These are phyloP conservation scores for Caenorhabditis becei DNA, from an alignment of 2,888 invertebrate genomes.

Conservation along the genomic window DNA sequence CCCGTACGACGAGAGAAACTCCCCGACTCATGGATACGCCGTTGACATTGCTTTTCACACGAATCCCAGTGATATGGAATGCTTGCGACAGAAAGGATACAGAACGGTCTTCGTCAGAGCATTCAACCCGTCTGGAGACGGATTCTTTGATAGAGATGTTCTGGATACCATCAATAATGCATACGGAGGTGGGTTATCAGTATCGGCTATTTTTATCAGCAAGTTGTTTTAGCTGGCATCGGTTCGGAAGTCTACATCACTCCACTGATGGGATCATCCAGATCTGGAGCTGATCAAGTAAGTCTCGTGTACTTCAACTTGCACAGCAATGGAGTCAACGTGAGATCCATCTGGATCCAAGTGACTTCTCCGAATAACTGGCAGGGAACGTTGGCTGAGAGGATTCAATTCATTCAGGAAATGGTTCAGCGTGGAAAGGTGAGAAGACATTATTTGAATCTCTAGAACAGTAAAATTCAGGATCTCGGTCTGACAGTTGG, in stretches of 20 bases:
- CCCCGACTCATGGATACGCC: slow-evolving; percentile 51
- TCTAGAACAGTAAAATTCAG: no score
- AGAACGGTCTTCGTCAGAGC: slow-evolving; percentile 58
- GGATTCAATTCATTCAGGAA: slow-evolving; percentile 38
- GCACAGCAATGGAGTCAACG: slow-evolving; percentile 56
- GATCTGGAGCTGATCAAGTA: slow-evolving; percentile 61
- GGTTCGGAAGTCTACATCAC: slow-evolving; percentile 68
- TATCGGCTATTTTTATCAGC: no score
- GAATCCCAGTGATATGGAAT: slow-evolving; percentile 46
- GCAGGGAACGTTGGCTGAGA: slow-evolving; percentile 10
- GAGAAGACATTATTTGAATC: slow-evolving; percentile 15
- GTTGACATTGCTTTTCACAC: slow-evolving; percentile 53
- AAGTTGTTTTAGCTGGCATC: slow-evolving; percentile 67
- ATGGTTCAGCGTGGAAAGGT: slow-evolving; percentile 47
- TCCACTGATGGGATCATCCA: slow-evolving; percentile 54
- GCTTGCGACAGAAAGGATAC: slow-evolving; percentile 51
- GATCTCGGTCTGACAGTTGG: slow-evolving; percentile 58
- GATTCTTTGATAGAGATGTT: slow-evolving; percentile 59
- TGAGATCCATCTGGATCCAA: slow-evolving; percentile 70
- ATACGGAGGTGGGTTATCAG: slow-evolving; percentile 45
- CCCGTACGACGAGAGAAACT: slow-evolving; percentile 26
- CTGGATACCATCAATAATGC: slow-evolving; percentile 62
- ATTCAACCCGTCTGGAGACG: slow-evolving; percentile 61
- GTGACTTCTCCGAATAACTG: slow-evolving; percentile 39
- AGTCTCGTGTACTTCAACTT: slow-evolving; percentile 59